These are phyloP conservation scores for Platyscapa corneri DNA, from an alignment of 1,140 invertebrate genomes.

Conservation along the genomic window DNA sequence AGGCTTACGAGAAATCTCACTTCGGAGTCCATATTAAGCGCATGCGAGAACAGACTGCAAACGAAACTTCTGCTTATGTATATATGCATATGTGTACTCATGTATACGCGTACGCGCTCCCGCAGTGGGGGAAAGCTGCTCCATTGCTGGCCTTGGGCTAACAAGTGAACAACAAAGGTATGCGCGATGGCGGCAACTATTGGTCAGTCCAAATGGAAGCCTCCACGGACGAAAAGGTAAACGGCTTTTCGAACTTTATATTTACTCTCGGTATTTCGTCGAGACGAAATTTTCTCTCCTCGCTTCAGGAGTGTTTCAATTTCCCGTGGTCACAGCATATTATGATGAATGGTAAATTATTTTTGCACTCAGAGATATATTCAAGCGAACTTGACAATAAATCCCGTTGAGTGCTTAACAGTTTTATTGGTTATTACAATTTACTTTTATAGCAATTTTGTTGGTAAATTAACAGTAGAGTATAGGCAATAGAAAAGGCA, in stretches of 20 bases:
- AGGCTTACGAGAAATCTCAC: not conserved
- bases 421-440: too few species aligned
- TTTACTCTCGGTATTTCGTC: conserved; percentile 41
- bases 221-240: conserved; percentile 34
- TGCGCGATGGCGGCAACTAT: conserved; percentile 1
- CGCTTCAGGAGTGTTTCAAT: not conserved
- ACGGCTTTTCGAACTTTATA: conserved; percentile 51
- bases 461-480: too few species aligned
- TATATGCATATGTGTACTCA: not conserved
- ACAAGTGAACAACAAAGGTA: conserved; percentile 47
- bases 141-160: conserved; percentile 11
- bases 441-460: too few species aligned
- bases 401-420: too few species aligned
- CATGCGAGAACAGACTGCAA: not conserved
- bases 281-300: conserved; percentile 10
- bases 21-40: conserved; percentile 1
- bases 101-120: not conserved
- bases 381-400: not conserved
- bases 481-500: too few species aligned
- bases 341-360: not conserved
- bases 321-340: not conserved
- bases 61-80: not conserved
- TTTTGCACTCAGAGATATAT: not conserved
- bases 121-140: conserved; percentile 2
- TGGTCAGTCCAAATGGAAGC: conserved; percentile 38